A percentile compares a stretch with the other conserved stretches of the same genome.
Evolutionary conservation across 2,888 invertebrate genomes (phyloP).

Genomic region (Acleris sparsana): DNA sequence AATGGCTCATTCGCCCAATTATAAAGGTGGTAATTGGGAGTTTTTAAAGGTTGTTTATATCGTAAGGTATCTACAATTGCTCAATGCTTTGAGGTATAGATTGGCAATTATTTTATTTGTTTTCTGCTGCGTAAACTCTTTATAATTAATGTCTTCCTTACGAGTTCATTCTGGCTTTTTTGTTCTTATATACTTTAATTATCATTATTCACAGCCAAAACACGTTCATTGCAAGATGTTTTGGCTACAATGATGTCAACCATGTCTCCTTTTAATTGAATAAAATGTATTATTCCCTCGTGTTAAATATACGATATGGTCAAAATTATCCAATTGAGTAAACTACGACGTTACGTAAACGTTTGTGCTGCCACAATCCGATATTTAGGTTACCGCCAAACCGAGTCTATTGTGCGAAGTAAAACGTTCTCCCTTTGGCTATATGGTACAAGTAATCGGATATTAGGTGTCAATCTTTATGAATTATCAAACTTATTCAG

Average conservation of each 20-base stretch:
- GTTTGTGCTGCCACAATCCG: slow-evolving; percentile 66
- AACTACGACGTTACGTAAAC: slow-evolving; percentile 60
- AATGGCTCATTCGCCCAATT: slow-evolving; percentile 51
- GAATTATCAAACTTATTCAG: not conserved
- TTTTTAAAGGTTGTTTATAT: slow-evolving; percentile 11
- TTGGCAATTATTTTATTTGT: slow-evolving; percentile 3
- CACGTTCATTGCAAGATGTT: too few relatives aligned
- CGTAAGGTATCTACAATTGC: not conserved
- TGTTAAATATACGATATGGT: not conserved
- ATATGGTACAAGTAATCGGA: slow-evolving; percentile 50
- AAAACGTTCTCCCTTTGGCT: slow-evolving; percentile 67
- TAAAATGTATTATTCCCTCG: too few relatives aligned
- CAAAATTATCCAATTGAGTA: slow-evolving; percentile 61
- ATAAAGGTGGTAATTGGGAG: slow-evolving; percentile 32
- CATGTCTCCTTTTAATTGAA: too few relatives aligned
- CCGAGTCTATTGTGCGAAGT: slow-evolving; percentile 78
- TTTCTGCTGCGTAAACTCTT: not conserved
- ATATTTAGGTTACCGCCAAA: slow-evolving; percentile 80
- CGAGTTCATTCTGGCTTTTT: too few relatives aligned
- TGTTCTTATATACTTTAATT: too few relatives aligned
- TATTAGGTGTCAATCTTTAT: not conserved
- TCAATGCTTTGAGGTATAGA: not conserved
- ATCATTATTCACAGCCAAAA: too few relatives aligned
- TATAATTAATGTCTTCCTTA: too few relatives aligned
- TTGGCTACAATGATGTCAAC: too few relatives aligned